Evolutionary conservation across 1,140 invertebrate species (phyloP).

Genomic region (Nymphalis io): DNA sequence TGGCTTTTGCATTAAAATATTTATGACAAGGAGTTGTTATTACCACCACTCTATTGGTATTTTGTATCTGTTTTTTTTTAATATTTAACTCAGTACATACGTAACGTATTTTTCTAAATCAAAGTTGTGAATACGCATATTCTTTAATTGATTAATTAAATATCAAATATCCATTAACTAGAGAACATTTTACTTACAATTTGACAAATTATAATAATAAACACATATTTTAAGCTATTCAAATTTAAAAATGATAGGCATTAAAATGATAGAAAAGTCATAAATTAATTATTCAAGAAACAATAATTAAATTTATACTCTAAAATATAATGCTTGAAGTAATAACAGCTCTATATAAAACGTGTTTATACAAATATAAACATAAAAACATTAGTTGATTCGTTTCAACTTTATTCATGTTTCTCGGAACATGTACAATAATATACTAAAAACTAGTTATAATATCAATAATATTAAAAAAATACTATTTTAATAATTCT

Average conservation of each 20-base stretch:
- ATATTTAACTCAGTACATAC: no score
- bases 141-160: no score
- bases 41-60: not conserved
- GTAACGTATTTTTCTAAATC: no score
- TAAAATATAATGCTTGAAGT: not conserved
- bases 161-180: no score
- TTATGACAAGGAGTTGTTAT: not conserved
- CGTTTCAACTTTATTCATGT: constrained; percentile 10
- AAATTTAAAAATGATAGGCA: no score
- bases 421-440: constrained; percentile 18
- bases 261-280: no score
- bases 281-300: no score
- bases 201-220: no score
- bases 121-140: no score
- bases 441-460: constrained; percentile 4
- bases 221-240: no score
- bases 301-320: no score
- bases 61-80: not conserved
- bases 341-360: constrained; percentile 11
- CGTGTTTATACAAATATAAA: constrained; percentile 14
- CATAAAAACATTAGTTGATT: constrained; percentile 17
- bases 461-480: constrained; percentile 6
- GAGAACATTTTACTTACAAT: no score
- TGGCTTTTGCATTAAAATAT: constrained; percentile 11
- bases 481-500: not conserved